A percentile compares a stretch with the other conserved stretches of the same genome.
Evolutionary conservation across 2,113 vertebrate genomes (phyloP).

Genomic region (Onychorhynchus coronatus): DNA sequence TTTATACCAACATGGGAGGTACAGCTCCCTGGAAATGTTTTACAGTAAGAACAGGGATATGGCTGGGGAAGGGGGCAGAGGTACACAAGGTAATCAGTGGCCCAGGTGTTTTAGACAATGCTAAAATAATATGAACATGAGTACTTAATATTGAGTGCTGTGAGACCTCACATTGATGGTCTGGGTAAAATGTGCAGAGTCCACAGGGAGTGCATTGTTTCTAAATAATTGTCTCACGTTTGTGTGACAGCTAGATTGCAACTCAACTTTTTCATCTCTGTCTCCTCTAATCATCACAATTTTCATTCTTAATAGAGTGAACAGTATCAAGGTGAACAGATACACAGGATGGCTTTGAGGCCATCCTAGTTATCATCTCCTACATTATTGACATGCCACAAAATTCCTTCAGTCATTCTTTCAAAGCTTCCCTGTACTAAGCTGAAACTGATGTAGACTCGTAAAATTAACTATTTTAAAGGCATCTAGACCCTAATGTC

Average conservation of each 20-base stretch:
- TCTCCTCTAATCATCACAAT: neutral
- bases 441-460: neutral
- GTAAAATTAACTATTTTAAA: neutral
- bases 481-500: neutral
- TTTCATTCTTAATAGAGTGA: neutral
- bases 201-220: neutral
- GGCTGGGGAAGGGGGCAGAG: accelerated
- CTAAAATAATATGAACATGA: neutral
- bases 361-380: accelerated
- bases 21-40: neutral
- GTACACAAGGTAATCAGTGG: neutral
- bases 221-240: neutral
- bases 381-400: neutral
- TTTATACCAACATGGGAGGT: neutral
- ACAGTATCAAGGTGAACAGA: neutral
- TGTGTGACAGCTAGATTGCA: neutral
- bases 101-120: neutral
- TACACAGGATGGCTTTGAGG: neutral
- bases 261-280: neutral
- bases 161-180: neutral
- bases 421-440: neutral
- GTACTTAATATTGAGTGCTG: neutral
- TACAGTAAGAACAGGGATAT: neutral
- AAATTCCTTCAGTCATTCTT: neutral
- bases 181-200: neutral